These are phyloP conservation scores for Pseudobourletiella spinata DNA, from an alignment of 1,140 invertebrate species.

Conservation along the genomic window DNA sequence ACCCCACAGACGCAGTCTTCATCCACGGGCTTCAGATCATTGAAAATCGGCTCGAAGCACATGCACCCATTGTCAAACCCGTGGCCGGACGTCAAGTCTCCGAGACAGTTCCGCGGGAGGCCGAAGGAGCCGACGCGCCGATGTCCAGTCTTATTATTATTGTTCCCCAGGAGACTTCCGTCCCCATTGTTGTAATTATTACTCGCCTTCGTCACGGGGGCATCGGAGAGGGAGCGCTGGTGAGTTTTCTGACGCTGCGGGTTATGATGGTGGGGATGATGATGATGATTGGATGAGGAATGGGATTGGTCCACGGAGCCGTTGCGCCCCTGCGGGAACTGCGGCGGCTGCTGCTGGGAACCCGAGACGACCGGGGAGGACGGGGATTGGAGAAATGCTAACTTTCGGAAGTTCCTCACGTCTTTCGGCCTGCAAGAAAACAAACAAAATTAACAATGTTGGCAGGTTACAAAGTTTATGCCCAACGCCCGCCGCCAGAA, in stretches of 20 bases:
- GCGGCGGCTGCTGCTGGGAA: not conserved
- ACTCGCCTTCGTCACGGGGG: slow-evolving; percentile 54
- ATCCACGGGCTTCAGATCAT: slow-evolving; percentile 60
- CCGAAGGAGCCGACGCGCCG: slow-evolving; percentile 33
- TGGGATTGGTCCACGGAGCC: not conserved
- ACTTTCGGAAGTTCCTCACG: slow-evolving; percentile 21
- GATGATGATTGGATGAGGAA: too few relatives aligned
- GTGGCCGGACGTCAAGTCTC: slow-evolving; percentile 82
- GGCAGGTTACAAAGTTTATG: too few relatives aligned
- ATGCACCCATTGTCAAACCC: slow-evolving; percentile 95
- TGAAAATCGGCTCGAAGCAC: slow-evolving; percentile 68
- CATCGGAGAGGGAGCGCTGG: slow-evolving; percentile 83
- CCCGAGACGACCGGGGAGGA: slow-evolving; percentile 3
- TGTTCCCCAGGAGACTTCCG: not conserved
- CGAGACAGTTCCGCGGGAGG: slow-evolving; percentile 52
- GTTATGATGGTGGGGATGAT: too few relatives aligned
- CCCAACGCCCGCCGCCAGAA: too few relatives aligned
- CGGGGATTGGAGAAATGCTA: slow-evolving; percentile 17
- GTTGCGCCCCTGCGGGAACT: not conserved
- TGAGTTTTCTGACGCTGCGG: slow-evolving; percentile 52
- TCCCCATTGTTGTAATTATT: slow-evolving; percentile 29
- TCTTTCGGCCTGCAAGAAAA: slow-evolving; percentile 30
- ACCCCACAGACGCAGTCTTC: slow-evolving; percentile 66
- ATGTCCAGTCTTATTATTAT: slow-evolving; percentile 14
- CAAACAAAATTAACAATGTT: not conserved